Evolutionary conservation across 1,140 invertebrate species (phyloP), one percentile per base, ranked within the genome.

Genomic region (Rhyacophila brunnea): DNA sequence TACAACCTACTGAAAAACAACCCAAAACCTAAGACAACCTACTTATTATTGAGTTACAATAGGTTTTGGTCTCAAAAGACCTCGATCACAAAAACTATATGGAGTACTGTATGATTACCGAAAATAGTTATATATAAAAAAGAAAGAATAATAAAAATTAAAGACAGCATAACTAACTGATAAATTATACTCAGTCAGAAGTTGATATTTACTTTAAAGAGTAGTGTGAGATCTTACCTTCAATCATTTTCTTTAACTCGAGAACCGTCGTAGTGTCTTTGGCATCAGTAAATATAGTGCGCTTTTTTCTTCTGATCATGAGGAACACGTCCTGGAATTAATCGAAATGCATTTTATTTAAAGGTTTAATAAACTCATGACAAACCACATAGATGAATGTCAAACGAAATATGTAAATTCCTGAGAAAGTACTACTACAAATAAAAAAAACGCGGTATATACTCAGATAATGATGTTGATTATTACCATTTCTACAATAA

Each of bases 241-340:
- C 93, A 68, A 99, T 92, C 77, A 98, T 98, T 81, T 91, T 91
- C 79, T 99, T 99, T 40, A 99, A 78, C 80, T 99, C 95, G 62
- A 87, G 77, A 58, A 98, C 92, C 51, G 92, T 87, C 32, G 94
- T 96, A 46, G 91, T 94, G 71, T 98, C 95, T 75, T 97, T 98
- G 5, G 93, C 92, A 83, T 99, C 95, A n/a, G 95, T 93, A 74
- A 98, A 98, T 75, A 99, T 95, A 47, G 95, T 98, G 66, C 90
- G 86, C 78, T 98, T 97, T 80, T 96, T 96, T 71, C 95, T 85
- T 76, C 95, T 85, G 67, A 99, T 93, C 94, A 98, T 97, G 67
- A 99, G 81, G 87, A 97, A 99, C 66, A 98, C 95, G 81, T 98
- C 95, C 95, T 91, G 71, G 76, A 57, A 57, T 40, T 10, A 48